A percentile compares a stretch with the other conserved stretches of the same genome.
Conservation (phyloP, 2,888 invertebrate genomes). For the Barypeithes pellucidus region DNA sequence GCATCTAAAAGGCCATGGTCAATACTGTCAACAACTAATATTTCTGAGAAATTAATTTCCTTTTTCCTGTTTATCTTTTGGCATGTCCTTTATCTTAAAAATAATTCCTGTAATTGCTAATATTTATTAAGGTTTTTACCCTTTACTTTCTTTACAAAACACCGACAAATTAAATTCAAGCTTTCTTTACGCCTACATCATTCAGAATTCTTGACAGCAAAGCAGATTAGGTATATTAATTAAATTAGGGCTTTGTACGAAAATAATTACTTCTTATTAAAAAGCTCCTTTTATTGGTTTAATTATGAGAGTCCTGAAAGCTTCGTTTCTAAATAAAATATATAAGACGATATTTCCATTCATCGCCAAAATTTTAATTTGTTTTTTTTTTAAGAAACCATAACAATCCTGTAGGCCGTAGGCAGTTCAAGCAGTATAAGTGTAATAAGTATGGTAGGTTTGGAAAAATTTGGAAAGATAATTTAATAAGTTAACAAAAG, state of each 20-base stretch:
- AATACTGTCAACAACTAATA: too few relatives aligned
- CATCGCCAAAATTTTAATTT: neutral
- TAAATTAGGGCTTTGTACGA: conserved; percentile 21
- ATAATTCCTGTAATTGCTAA: conserved; percentile 13
- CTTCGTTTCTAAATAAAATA: conserved; percentile 11
- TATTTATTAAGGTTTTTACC: conserved; percentile 39
- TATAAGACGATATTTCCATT: neutral
- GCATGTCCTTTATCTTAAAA: neutral
- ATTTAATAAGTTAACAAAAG: too few relatives aligned
- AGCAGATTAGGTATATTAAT: conserved; percentile 15
- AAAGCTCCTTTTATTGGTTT: conserved; percentile 19
- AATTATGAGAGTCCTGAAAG: neutral
- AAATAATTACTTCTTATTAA: conserved; percentile 20
- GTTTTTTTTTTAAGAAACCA: neutral
- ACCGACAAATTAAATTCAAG: conserved; percentile 18
- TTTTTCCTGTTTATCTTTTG: neutral
- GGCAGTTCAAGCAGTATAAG: neutral
- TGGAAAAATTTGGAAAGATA: too few relatives aligned
- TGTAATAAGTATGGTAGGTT: too few relatives aligned
- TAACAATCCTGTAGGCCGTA: neutral
- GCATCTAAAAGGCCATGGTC: too few relatives aligned
- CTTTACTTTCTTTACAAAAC: conserved; percentile 11
- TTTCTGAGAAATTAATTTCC: neutral
- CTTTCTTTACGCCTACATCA: conserved; percentile 30
- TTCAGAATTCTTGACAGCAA: conserved; percentile 17